phyloP scores from a whole-genome alignment of 1,140 invertebrate genomes.

The Gryllus bimaculatus region DNA sequence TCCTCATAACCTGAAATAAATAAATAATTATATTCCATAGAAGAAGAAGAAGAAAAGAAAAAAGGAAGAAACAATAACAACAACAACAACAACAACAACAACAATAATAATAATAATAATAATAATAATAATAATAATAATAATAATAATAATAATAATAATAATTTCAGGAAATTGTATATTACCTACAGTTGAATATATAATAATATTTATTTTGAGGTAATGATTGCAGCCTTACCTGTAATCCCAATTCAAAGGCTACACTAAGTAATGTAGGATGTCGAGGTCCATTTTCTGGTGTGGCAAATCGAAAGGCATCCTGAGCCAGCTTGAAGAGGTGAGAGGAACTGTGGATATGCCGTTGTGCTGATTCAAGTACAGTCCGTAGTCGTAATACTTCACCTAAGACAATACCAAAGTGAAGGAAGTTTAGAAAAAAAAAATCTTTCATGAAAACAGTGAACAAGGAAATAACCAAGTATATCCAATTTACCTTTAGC shows the following conservation, averaged over 20 bases:
- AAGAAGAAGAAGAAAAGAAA: background rate
- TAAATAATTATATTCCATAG: background rate
- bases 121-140: too few relatives aligned
- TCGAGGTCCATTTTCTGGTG: constrained; percentile 59
- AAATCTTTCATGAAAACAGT: background rate
- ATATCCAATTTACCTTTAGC: constrained; percentile 12
- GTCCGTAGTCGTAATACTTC: constrained; percentile 56
- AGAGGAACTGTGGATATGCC: constrained; percentile 71
- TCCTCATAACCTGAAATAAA: constrained; percentile 57
- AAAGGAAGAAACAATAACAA: too few relatives aligned
- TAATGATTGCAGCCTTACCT: constrained; percentile 39
- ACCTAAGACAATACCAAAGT: constrained; percentile 34
- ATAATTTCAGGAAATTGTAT: background rate
- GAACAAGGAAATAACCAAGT: background rate
- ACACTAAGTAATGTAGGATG: constrained; percentile 64
- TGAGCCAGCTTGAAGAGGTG: constrained; percentile 76
- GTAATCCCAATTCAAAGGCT: constrained; percentile 68
- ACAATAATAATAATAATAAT: too few relatives aligned
- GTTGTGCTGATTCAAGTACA: constrained; percentile 64
- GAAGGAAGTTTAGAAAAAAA: background rate
- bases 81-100: too few relatives aligned
- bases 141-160: too few relatives aligned
- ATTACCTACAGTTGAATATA: background rate
- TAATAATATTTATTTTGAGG: background rate
- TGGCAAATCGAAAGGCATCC: constrained; percentile 71